Evolutionary conservation across 1,140 invertebrate species (phyloP).

Genomic region (Drosophila tristis): DNA sequence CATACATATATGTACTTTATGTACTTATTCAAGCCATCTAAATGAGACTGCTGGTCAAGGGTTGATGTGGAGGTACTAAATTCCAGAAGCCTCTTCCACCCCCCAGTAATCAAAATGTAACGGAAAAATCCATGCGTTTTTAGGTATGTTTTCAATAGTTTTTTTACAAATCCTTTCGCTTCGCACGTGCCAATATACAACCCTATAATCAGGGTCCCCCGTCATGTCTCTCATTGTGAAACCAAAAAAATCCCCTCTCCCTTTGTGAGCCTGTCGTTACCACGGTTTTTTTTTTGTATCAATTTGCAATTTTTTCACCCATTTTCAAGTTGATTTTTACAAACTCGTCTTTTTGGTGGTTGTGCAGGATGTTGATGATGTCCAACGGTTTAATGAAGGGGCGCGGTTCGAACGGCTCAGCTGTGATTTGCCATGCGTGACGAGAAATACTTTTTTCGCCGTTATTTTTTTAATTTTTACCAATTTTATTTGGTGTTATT

Average conservation of each 20-base stretch:
- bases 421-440: conserved; percentile 67
- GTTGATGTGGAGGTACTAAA: conserved; percentile 38
- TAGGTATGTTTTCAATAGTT: conserved; percentile 17
- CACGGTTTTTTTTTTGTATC: conserved; percentile 68
- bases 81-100: conserved; percentile 7
- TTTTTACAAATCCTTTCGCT: conserved; percentile 64
- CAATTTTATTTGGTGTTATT: conserved; percentile 45
- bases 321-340: conserved; percentile 71
- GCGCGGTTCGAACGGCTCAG: conserved; percentile 48
- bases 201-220: conserved; percentile 69
- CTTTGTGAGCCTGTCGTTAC: conserved; percentile 70
- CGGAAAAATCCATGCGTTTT: conserved; percentile 56
- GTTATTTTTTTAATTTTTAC: conserved; percentile 39
- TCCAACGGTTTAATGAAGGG: conserved; percentile 63
- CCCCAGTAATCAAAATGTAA: conserved; percentile 37
- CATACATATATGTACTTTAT: background rate
- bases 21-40: conserved; percentile 39
- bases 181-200: conserved; percentile 68
- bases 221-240: conserved; percentile 38
- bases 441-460: conserved; percentile 54
- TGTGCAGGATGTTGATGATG: conserved; percentile 53
- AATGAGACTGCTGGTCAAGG: conserved; percentile 58
- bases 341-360: conserved; percentile 54
- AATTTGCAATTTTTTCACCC: conserved; percentile 77
- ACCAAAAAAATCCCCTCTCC: conserved; percentile 30